Conservation (phyloP, 2,113 vertebrate genomes). For the Engystomops pustulosus region DNA sequence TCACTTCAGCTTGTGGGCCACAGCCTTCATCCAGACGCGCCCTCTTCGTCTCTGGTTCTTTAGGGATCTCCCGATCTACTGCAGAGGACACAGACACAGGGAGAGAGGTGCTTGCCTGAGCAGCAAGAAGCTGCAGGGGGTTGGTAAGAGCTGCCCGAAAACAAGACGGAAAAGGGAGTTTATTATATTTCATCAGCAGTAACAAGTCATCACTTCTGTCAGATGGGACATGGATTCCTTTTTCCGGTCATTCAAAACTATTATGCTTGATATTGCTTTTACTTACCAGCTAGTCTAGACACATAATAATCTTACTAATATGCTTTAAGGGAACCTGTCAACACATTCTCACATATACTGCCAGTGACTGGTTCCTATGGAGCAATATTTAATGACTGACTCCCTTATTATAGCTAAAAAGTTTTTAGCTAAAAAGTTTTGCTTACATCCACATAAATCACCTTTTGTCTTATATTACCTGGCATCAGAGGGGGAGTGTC, state of each 20-base stretch:
- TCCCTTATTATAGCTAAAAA: no score
- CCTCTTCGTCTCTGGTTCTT: conserved; percentile 86
- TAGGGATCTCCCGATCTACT: conserved; percentile 73
- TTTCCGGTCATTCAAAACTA: no score
- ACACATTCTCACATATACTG: no score
- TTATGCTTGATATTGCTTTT: no score
- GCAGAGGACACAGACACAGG: conserved; percentile 86
- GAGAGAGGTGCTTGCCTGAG: conserved; percentile 92
- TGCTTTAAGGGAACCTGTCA: neutral
- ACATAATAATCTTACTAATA: neutral
- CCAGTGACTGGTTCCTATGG: no score
- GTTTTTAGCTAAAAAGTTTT: no score
- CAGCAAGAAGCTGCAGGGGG: conserved; percentile 92
- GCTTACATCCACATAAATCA: no score
- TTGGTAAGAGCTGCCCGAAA: conserved; percentile 82
- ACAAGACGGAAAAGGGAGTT: neutral
- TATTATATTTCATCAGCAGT: neutral
- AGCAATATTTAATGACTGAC: no score
- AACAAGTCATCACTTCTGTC: neutral
- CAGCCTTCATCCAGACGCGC: conserved; percentile 82
- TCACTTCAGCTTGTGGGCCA: conserved; percentile 78
- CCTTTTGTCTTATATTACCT: no score
- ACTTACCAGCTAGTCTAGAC: no score
- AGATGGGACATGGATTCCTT: neutral
- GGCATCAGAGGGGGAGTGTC: no score